These are phyloP conservation scores for Arvicola amphibius DNA, from an alignment of 2,797 vertebrate species.

Conservation along the genomic window DNA sequence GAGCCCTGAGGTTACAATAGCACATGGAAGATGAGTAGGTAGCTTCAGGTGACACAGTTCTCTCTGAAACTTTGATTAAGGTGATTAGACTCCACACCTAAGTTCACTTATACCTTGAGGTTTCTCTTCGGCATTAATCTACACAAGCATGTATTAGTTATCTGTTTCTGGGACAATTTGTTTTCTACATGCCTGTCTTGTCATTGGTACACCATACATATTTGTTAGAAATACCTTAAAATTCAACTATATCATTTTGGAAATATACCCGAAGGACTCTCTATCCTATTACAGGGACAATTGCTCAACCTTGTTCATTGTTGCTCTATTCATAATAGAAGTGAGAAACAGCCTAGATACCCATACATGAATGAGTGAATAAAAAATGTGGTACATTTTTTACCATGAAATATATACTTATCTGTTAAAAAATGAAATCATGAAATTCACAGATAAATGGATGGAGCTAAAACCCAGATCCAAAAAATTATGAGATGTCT, in stretches of 20 bases:
- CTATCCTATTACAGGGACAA: background rate
- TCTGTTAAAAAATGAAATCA: background rate
- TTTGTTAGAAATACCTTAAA: background rate
- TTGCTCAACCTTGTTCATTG: no score
- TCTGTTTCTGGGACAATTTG: background rate
- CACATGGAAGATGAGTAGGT: background rate
- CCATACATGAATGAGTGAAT: background rate
- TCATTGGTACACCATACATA: background rate
- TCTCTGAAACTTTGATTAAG: background rate
- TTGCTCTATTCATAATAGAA: no score
- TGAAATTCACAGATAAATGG: background rate
- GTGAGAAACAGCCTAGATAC: no score
- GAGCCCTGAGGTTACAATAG: accelerated
- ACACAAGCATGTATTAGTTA: background rate
- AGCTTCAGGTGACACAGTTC: background rate
- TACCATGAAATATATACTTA: background rate
- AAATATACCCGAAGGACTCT: background rate
- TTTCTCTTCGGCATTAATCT: background rate
- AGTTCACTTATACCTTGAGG: background rate
- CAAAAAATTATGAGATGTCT: background rate
- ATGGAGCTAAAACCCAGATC: background rate
- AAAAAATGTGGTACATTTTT: background rate
- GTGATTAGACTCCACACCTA: background rate
- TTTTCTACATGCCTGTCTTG: background rate
- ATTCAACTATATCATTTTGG: background rate